phyloP scores from a whole-genome alignment of 2,888 invertebrate species.

The Limnephilus marmoratus region DNA sequence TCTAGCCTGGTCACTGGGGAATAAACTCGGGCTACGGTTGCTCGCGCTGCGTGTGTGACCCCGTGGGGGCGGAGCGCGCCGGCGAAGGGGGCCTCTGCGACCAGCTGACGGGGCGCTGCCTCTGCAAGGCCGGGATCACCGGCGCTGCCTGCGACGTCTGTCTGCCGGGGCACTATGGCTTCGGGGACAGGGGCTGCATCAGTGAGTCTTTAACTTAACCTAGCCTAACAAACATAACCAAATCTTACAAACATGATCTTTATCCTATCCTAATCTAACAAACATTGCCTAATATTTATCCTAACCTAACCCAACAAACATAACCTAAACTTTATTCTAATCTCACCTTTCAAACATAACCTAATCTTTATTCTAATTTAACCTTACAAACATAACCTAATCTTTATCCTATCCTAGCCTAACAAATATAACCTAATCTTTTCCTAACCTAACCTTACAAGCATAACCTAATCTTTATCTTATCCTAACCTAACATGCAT shows the following conservation, averaged over 20 bases:
- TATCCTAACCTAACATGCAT: too few species aligned
- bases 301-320: background rate
- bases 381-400: too few species aligned
- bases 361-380: too few species aligned
- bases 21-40: slow-evolving; percentile 85
- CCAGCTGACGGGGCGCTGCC: slow-evolving; percentile 85
- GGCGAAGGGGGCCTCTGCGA: slow-evolving; percentile 79
- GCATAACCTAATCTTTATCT: too few species aligned
- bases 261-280: too few species aligned
- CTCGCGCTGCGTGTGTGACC: slow-evolving; percentile 88
- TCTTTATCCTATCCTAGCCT: too few species aligned
- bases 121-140: slow-evolving; percentile 86
- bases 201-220: slow-evolving; percentile 76
- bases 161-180: slow-evolving; percentile 86
- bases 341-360: too few species aligned
- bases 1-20: slow-evolving; percentile 87
- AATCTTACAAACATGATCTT: too few species aligned
- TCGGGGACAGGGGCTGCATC: slow-evolving; percentile 86
- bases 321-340: too few species aligned
- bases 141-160: slow-evolving; percentile 86
- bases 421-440: too few species aligned
- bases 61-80: slow-evolving; percentile 80
- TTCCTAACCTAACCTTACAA: too few species aligned
- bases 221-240: background rate
- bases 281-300: background rate